A percentile compares a stretch with the other conserved stretches of the same genome.
phyloP scores from a whole-genome alignment of 2,888 invertebrate species.

The Muschampia plurimacula region DNA sequence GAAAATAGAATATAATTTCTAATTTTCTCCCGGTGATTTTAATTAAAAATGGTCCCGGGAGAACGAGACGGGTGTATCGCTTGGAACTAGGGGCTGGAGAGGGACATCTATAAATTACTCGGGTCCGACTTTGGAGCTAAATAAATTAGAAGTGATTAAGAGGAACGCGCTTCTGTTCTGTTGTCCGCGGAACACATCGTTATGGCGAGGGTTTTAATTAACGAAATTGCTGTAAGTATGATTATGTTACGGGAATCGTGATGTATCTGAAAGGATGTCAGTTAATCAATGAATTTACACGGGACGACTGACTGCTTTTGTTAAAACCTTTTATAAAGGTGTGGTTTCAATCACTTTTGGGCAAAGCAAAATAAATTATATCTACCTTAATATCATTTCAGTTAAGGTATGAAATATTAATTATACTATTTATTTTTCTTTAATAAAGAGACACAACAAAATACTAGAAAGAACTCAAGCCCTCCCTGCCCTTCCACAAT shows the following conservation, averaged over 20 bases:
- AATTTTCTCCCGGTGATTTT: slow-evolving; percentile 85
- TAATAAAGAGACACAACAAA: too few relatives aligned
- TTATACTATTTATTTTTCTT: too few relatives aligned
- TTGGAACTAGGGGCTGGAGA: slow-evolving; percentile 65
- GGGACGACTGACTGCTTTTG: neutral
- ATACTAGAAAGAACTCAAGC: too few relatives aligned
- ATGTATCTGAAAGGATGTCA: slow-evolving; percentile 4
- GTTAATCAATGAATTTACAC: slow-evolving; percentile 14
- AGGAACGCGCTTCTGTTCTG: slow-evolving; percentile 82
- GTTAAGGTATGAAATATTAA: too few relatives aligned
- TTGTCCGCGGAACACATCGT: slow-evolving; percentile 69
- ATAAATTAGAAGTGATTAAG: slow-evolving; percentile 86
- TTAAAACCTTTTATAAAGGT: neutral
- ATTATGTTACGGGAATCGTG: slow-evolving; percentile 28
- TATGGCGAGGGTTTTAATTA: slow-evolving; percentile 68
- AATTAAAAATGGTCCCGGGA: slow-evolving; percentile 84
- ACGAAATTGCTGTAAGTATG: slow-evolving; percentile 44
- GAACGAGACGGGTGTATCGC: slow-evolving; percentile 69
- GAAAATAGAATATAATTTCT: slow-evolving; percentile 86
- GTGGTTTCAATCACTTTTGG: neutral
- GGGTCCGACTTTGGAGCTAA: slow-evolving; percentile 77
- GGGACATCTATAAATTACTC: slow-evolving; percentile 80
- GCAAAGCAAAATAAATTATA: neutral
- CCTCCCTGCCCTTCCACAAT: too few relatives aligned
- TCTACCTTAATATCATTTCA: neutral